Evolutionary conservation across 2,888 invertebrate genomes (phyloP), one percentile per base, ranked within the genome.

Genomic region (Lasioglossum morio): DNA sequence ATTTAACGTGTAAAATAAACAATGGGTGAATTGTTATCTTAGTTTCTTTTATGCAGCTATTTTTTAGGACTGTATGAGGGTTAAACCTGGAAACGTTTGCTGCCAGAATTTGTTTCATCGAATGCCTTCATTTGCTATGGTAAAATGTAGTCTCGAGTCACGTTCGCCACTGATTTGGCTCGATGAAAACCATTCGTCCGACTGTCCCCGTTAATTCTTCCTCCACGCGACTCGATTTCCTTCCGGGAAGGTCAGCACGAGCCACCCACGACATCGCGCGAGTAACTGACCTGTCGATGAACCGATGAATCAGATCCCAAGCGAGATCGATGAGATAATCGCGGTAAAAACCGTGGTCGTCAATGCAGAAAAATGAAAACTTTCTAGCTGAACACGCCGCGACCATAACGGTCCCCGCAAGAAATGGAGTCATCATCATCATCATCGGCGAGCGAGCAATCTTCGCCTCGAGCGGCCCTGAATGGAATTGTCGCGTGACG

Each of bases 401-500:
- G 48, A 43, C 8, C 48, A 16, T 37, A 84, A 53, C 43, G 16
- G 75, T 53, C 23, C 23, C 10, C 37, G 37, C n/a, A 70, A 60
- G 73, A 74, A 73, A 81, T 43, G 34, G 63, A 82, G 43, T 78
- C 43, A 76, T 87, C 76, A 78, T n/a, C 37, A 77, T 48, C 66
- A 66, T 66, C 34, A 34, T 66, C 34, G 66, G 30, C 66, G 34
- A 34, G 34, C 77, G 69, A 79, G 57, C 76, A 78, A 63, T 63
- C 63, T 30, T 16, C 72, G 75, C 63, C 27, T 63, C 30, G 57
- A 48, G 66, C 77, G 86, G 37, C 87, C 87, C 69, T 83, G 86
- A 81, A 81, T 78, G 80, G 80, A 82, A 87, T 76, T 80, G 82
- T 77, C 79, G 77, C 77, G 72, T 87, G 79, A 88, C 79, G 77